Percentiles rank a stretch among this genome's conserved stretches.
Conservation (phyloP, 1,140 invertebrate species). For the Nasonia giraulti region DNA sequence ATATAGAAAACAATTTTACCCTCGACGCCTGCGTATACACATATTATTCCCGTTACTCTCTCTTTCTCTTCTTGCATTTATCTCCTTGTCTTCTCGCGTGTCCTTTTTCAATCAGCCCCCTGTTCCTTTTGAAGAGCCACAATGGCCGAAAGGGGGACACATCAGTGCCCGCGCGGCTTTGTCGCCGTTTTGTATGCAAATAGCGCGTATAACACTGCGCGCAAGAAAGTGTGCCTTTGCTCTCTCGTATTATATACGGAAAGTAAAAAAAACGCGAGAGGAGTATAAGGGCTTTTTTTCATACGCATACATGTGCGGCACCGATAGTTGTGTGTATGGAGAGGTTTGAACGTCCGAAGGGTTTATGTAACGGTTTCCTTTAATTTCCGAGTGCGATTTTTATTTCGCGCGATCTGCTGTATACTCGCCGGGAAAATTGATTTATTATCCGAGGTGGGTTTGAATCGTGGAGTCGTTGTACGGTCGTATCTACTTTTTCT, state of each 20-base stretch:
- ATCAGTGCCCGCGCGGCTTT: neutral
- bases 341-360: neutral
- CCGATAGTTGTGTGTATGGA: neutral
- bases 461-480: too few relatives aligned
- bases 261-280: slow-evolving; percentile 25
- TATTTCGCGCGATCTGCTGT: neutral
- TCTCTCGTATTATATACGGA: neutral
- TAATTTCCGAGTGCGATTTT: neutral
- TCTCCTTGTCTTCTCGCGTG: slow-evolving; percentile 25
- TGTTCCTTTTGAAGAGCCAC: slow-evolving; percentile 37
- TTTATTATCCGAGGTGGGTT: neutral
- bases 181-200: slow-evolving; percentile 42
- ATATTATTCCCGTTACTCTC: neutral
- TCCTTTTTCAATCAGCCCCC: slow-evolving; percentile 22
- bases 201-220: slow-evolving; percentile 46
- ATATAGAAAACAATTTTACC: neutral
- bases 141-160: slow-evolving; percentile 18
- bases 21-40: neutral
- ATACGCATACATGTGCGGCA: neutral
- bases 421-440: neutral
- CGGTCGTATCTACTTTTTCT: too few relatives aligned
- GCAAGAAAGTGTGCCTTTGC: slow-evolving; percentile 47
- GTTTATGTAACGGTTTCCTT: slow-evolving; percentile 27
- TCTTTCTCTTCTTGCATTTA: slow-evolving; percentile 27
- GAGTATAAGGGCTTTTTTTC: slow-evolving; percentile 9